Evolutionary conservation across 2,888 invertebrate species (phyloP).

Genomic region (Copidosoma aretas): DNA sequence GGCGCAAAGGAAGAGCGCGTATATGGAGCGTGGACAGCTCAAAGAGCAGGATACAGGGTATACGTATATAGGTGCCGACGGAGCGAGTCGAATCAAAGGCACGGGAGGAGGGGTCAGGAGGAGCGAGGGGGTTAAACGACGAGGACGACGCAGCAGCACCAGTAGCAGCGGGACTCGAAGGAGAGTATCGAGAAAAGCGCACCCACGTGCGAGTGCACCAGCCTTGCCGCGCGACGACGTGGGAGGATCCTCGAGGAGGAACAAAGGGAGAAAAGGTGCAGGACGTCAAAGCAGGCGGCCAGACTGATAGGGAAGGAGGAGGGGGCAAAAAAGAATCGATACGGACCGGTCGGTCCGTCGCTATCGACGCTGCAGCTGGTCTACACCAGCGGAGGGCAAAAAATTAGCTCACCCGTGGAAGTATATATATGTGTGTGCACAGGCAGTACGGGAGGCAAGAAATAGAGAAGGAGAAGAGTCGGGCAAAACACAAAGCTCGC

Average conservation of each 20-base stretch:
- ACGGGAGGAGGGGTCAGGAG: background rate
- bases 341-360: too few relatives aligned
- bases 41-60: background rate
- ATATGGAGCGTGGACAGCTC: too few relatives aligned
- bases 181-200: slow-evolving; percentile 31
- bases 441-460: slow-evolving; percentile 24
- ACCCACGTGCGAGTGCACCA: background rate
- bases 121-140: too few relatives aligned
- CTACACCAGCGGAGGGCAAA: slow-evolving; percentile 19
- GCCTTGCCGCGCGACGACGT: background rate
- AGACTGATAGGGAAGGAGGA: slow-evolving; percentile 31
- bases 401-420: slow-evolving; percentile 23
- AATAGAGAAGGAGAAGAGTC: too few relatives aligned
- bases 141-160: too few relatives aligned
- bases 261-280: slow-evolving; percentile 34
- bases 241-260: slow-evolving; percentile 6
- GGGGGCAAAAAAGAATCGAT: slow-evolving; percentile 21
- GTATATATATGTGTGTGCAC: too few relatives aligned
- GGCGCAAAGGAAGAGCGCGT: too few relatives aligned
- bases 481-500: slow-evolving; percentile 32
- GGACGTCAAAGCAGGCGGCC: slow-evolving; percentile 26
- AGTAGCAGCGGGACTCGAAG: slow-evolving; percentile 2
- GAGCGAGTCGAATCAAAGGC: background rate
- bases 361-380: too few relatives aligned
- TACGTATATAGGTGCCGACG: slow-evolving; percentile 11